phyloP scores from a whole-genome alignment of 2,888 invertebrate genomes.

The Rapana venosa region DNA sequence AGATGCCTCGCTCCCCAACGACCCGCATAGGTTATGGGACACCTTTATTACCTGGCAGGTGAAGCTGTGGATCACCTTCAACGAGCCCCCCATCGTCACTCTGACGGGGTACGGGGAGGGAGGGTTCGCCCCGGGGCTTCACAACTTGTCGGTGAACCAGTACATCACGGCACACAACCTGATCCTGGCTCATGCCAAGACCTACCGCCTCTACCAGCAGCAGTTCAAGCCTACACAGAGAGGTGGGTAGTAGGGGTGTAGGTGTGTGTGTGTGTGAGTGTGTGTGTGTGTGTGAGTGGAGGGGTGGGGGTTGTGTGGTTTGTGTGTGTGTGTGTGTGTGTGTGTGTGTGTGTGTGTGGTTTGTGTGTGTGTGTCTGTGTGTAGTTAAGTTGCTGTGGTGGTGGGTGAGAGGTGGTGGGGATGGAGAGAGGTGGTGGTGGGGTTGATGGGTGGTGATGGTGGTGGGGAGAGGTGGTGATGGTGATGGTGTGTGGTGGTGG shows the following conservation, averaged over 20 bases:
- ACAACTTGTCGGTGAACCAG: slow-evolving; percentile 72
- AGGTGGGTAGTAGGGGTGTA: slow-evolving; percentile 33
- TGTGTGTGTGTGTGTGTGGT: not conserved
- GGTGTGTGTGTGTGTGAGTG: not conserved
- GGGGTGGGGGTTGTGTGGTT: not conserved
- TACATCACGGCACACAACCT: slow-evolving; percentile 84
- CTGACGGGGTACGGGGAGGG: slow-evolving; percentile 67
- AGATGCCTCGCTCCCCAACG: too few species aligned
- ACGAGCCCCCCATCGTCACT: slow-evolving; percentile 83
- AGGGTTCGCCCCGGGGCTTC: slow-evolving; percentile 62
- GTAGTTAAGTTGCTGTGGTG: too few species aligned
- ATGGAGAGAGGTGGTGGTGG: too few species aligned
- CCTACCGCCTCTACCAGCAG: slow-evolving; percentile 80
- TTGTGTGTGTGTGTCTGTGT: too few species aligned
- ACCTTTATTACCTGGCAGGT: slow-evolving; percentile 58
- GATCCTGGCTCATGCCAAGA: slow-evolving; percentile 84
- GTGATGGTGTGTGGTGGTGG: too few species aligned
- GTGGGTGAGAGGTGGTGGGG: too few species aligned
- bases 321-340: slow-evolving; percentile 13
- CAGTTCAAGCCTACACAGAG: slow-evolving; percentile 55
- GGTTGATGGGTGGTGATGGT: too few species aligned
- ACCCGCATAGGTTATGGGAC: too few species aligned
- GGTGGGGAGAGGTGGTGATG: too few species aligned
- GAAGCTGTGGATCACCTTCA: slow-evolving; percentile 87
- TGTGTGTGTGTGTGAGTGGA: not conserved